Conservation (phyloP, 1,140 invertebrate genomes). For the Euwallacea fornicatus region DNA sequence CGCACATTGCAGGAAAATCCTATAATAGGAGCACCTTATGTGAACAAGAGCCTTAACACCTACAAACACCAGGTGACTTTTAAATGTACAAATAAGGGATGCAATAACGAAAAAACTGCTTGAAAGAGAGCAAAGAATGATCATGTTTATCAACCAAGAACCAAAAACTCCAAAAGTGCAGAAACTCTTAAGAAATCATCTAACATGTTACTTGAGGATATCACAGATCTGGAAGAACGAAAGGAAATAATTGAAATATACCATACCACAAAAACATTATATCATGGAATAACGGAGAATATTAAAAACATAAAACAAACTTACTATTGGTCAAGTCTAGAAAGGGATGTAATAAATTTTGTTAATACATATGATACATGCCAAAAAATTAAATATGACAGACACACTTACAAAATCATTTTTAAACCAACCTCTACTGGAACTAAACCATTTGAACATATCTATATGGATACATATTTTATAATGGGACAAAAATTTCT, state of each 20-base stretch:
- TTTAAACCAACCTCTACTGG: conserved; percentile 32
- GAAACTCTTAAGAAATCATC: neutral
- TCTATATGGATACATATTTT: conserved; percentile 44
- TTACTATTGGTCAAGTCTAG: conserved; percentile 38
- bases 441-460: conserved; percentile 44
- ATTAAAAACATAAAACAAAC: conserved; percentile 34
- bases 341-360: conserved; percentile 10
- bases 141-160: too few species aligned
- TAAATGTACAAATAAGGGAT: too few species aligned
- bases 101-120: too few species aligned
- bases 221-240: conserved; percentile 19
- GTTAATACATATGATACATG: conserved; percentile 39
- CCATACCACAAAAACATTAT: conserved; percentile 30
- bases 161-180: neutral
- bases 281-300: conserved; percentile 37
- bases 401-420: conserved; percentile 31
- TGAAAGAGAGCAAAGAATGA: too few species aligned
- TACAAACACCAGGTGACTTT: conserved; percentile 24
- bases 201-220: conserved; percentile 12
- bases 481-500: conserved; percentile 39
- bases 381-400: conserved; percentile 36
- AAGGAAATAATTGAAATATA: conserved; percentile 22
- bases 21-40: conserved; percentile 17
- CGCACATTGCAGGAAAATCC: conserved; percentile 16
- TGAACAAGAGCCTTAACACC: conserved; percentile 13